These are phyloP conservation scores for Drosophila nannoptera DNA, from an alignment of 1,140 invertebrate genomes.

Conservation along the genomic window DNA sequence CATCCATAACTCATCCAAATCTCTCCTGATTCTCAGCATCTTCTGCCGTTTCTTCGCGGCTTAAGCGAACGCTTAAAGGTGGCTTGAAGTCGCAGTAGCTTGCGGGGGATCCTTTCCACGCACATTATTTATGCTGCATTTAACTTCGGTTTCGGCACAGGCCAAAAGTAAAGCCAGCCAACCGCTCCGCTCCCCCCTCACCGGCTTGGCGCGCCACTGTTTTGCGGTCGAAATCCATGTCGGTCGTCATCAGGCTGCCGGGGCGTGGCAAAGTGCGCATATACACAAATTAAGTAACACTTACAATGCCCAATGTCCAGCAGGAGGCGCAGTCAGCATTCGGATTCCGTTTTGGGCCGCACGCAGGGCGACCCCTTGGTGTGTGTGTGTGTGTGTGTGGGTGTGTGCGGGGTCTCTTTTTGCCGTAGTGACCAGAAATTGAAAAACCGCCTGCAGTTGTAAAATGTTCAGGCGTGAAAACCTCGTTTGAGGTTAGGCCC, in stretches of 20 bases:
- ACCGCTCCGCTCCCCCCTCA: neutral
- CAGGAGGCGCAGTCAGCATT: constrained; percentile 51
- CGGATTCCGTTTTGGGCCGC: constrained; percentile 67
- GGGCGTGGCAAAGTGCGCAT: constrained; percentile 38
- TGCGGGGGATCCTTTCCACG: constrained; percentile 16
- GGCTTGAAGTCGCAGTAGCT: neutral
- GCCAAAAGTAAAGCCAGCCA: constrained; percentile 21
- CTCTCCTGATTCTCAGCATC: too few relatives aligned
- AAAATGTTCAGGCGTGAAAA: constrained; percentile 76
- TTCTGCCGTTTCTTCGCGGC: too few relatives aligned
- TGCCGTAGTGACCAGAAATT: constrained; percentile 66
- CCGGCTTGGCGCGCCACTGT: constrained; percentile 53
- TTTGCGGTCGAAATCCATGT: constrained; percentile 59
- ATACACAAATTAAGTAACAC: constrained; percentile 73
- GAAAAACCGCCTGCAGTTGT: constrained; percentile 76
- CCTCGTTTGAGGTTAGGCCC: constrained; percentile 65
- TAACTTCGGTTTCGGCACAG: constrained; percentile 67
- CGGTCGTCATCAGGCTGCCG: constrained; percentile 13
- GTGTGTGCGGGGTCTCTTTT: constrained; percentile 44
- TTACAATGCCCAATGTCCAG: constrained; percentile 55
- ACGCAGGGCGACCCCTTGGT: constrained; percentile 44
- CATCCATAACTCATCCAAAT: too few relatives aligned
- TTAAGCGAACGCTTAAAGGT: too few relatives aligned
- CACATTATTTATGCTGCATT: constrained; percentile 76
- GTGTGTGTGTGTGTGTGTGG: constrained; percentile 1